Percentiles rank a stretch among this genome's conserved stretches.
Conservation (phyloP, 2,888 invertebrate genomes). For the Rhyacophila evoluta region DNA sequence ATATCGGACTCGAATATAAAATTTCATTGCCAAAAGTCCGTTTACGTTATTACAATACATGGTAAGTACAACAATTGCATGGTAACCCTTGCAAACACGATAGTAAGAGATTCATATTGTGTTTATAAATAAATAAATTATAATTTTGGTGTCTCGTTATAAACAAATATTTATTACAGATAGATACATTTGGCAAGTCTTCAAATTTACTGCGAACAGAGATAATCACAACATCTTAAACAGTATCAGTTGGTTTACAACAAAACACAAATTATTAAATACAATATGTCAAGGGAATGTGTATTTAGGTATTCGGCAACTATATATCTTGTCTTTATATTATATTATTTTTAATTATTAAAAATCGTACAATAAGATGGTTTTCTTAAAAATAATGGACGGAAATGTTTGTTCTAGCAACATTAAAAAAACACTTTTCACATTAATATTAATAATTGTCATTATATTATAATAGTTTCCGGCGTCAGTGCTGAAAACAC, state of each 20-base stretch:
- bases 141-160: slow-evolving; percentile 19
- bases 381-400: slow-evolving; percentile 11
- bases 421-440: slow-evolving; percentile 6
- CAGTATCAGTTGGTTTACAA: slow-evolving; percentile 4
- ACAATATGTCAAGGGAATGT: not conserved
- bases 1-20: slow-evolving; percentile 1
- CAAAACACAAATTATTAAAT: not conserved
- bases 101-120: slow-evolving; percentile 16
- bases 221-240: not conserved
- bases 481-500: not conserved
- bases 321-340: not conserved
- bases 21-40: slow-evolving; percentile 29
- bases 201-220: not conserved
- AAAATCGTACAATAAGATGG: not conserved
- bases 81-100: slow-evolving; percentile 37
- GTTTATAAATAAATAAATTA: slow-evolving; percentile 24
- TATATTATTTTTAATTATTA: not conserved
- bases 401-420: slow-evolving; percentile 12
- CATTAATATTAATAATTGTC: not conserved
- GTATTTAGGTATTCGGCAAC: not conserved
- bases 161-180: slow-evolving; percentile 16
- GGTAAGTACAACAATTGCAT: slow-evolving; percentile 34
- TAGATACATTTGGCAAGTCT: slow-evolving; percentile 20
- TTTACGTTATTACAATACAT: slow-evolving; percentile 30
- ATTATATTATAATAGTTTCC: not conserved